Conservation (phyloP, 2,888 invertebrate species). For the Sinopyrophorus schimmeli region DNA sequence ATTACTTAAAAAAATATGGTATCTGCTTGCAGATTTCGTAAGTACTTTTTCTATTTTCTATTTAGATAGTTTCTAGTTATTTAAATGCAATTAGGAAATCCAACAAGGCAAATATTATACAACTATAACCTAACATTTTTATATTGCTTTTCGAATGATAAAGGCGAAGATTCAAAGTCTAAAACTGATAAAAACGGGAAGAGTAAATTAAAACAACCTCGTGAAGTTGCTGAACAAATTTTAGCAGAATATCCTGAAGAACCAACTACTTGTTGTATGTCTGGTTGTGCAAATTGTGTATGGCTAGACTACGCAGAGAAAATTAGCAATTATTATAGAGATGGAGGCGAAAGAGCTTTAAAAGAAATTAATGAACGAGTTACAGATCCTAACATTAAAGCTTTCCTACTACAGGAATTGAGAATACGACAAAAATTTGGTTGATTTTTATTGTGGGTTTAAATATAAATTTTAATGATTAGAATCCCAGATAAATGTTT, state of each 20-base stretch:
- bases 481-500: not conserved
- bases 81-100: too few relatives aligned
- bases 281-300: slow-evolving; percentile 91
- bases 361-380: slow-evolving; percentile 75
- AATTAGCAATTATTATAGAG: slow-evolving; percentile 60
- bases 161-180: too few relatives aligned
- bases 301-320: slow-evolving; percentile 90
- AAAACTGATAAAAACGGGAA: not conserved
- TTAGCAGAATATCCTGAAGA: slow-evolving; percentile 59
- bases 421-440: slow-evolving; percentile 49
- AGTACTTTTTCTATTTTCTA: too few relatives aligned
- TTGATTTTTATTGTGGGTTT: slow-evolving; percentile 11
- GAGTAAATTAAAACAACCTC: not conserved
- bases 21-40: too few relatives aligned
- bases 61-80: too few relatives aligned
- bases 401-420: slow-evolving; percentile 80
- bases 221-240: slow-evolving; percentile 2
- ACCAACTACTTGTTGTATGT: slow-evolving; percentile 88
- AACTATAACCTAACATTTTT: too few relatives aligned
- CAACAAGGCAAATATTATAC: too few relatives aligned
- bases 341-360: slow-evolving; percentile 69
- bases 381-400: slow-evolving; percentile 78
- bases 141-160: too few relatives aligned
- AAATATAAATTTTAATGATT: not conserved
- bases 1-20: too few relatives aligned